Conservation (phyloP, 2,797 vertebrate genomes). For the Thunnus albacares region DNA sequence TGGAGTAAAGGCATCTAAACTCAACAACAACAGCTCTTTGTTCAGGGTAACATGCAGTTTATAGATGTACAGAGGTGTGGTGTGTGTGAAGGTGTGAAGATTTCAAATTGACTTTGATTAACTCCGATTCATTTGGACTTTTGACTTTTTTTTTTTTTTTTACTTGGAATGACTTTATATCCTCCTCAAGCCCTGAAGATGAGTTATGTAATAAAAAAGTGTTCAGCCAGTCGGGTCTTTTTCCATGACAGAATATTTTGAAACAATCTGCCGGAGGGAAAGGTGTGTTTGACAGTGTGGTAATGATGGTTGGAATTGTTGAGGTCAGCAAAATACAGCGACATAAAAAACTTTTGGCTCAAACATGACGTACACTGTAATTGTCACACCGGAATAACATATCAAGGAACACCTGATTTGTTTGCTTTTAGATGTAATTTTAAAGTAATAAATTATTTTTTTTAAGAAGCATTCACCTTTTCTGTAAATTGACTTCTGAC, state of each 20-base stretch:
- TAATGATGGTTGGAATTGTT: too few relatives aligned
- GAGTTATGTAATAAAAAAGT: neutral
- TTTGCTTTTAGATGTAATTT: neutral
- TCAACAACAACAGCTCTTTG: slow-evolving; percentile 37
- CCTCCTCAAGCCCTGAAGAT: neutral
- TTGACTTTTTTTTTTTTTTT: neutral
- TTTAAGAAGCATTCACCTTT: neutral
- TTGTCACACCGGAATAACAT: neutral
- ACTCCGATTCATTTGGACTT: neutral
- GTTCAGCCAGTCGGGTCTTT: neutral
- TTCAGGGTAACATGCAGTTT: neutral
- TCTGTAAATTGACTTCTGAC: neutral
- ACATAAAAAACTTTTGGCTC: neutral
- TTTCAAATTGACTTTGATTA: neutral
- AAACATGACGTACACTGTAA: neutral
- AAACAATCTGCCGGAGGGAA: neutral
- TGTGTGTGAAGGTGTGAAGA: too few relatives aligned
- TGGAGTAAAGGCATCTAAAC: neutral
- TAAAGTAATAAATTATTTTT: neutral
- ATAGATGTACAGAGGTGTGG: neutral
- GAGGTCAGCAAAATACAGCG: neutral
- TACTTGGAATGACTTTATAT: neutral
- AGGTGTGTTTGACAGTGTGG: neutral
- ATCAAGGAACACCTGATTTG: neutral
- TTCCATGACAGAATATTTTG: neutral